phyloP scores from a whole-genome alignment of 2,888 invertebrate species.

The Notodonta dromedarius region DNA sequence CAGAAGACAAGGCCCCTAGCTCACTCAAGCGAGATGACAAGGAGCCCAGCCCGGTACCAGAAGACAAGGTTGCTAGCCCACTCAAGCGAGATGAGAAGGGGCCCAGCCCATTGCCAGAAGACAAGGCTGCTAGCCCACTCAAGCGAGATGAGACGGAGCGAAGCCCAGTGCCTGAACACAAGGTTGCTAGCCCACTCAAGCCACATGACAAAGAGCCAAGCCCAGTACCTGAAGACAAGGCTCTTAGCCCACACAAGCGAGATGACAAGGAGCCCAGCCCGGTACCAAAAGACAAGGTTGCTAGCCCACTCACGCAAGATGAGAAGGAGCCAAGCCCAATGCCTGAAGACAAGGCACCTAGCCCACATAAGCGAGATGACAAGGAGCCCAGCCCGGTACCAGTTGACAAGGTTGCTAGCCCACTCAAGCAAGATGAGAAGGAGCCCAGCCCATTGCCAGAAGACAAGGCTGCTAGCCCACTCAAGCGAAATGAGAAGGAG shows the following conservation, averaged over 20 bases:
- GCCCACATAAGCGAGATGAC: conserved; percentile 11
- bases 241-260: background rate
- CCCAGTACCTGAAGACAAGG: conserved; percentile 2
- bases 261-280: background rate
- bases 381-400: conserved; percentile 12
- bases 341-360: conserved; percentile 7
- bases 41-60: conserved; percentile 10
- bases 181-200: conserved; percentile 9
- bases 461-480: conserved; percentile 18
- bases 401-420: conserved; percentile 12
- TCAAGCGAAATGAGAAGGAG: conserved; percentile 8
- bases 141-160: conserved; percentile 8
- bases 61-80: conserved; percentile 12
- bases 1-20: conserved; percentile 8
- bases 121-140: conserved; percentile 19
- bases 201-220: conserved; percentile 7
- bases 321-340: conserved; percentile 5
- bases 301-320: conserved; percentile 13
- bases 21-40: conserved; percentile 13
- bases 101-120: conserved; percentile 9
- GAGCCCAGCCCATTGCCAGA: conserved; percentile 10
- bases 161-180: background rate
- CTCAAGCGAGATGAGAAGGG: conserved; percentile 7
- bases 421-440: conserved; percentile 6
- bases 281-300: conserved; percentile 11